phyloP scores from a whole-genome alignment of 2,888 invertebrate species.

The Uropetala carovei region DNA sequence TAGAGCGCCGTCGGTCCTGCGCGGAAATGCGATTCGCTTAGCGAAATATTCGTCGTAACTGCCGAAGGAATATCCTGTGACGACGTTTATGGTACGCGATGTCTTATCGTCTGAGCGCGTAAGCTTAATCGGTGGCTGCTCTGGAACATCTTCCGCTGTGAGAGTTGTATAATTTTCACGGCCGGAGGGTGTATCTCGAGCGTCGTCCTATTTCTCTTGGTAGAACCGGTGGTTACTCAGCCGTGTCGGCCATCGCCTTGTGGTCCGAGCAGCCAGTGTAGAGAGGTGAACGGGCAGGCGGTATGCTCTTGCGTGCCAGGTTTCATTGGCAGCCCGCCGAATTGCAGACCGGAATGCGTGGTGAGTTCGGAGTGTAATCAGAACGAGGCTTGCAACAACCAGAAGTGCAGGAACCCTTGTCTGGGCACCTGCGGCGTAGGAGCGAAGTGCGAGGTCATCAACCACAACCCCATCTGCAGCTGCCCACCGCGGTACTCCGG shows the following conservation, averaged over 20 bases:
- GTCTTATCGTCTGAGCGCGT: no score
- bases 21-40: not conserved
- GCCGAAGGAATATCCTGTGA: no score
- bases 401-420: slow-evolving; percentile 80
- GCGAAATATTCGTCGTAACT: no score
- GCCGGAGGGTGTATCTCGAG: not conserved
- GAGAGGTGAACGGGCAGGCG: slow-evolving; percentile 74
- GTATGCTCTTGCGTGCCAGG: slow-evolving; percentile 75
- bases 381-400: slow-evolving; percentile 82
- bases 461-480: slow-evolving; percentile 82
- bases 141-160: slow-evolving; percentile 47
- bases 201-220: slow-evolving; percentile 46
- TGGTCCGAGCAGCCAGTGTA: slow-evolving; percentile 77
- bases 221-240: slow-evolving; percentile 69
- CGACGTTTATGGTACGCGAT: no score
- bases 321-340: slow-evolving; percentile 75
- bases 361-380: slow-evolving; percentile 75
- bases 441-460: slow-evolving; percentile 80
- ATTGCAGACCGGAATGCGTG: slow-evolving; percentile 76
- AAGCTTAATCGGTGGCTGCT: not conserved
- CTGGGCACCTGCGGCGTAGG: slow-evolving; percentile 80
- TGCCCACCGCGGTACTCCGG: slow-evolving; percentile 80
- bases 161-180: not conserved
- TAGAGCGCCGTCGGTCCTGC: not conserved
- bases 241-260: slow-evolving; percentile 76